Base-by-base conservation (phyloP, 2,888 invertebrate species). In the Tryphoninae sp. region DNA sequence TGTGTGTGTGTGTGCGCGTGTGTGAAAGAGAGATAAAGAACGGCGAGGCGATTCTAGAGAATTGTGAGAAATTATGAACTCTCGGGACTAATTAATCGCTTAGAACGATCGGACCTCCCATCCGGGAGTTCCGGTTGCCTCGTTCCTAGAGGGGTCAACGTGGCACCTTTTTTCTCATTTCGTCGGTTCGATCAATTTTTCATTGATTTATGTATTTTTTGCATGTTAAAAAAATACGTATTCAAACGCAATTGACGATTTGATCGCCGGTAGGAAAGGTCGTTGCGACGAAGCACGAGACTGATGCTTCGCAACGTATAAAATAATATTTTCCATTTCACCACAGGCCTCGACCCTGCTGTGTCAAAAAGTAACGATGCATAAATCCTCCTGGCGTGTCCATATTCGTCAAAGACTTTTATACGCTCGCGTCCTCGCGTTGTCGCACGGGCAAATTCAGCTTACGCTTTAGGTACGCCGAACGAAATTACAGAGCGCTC, bases 291-390 rank as follows among this genome's bases (percentile, higher is more conserved):
- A 16, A 55, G 22, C 19, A 33, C 55, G 19, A 55, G 19, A 7
- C 0, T 1, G 19, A 19, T 19, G 3, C 16, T 16, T 19, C n/a
- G 62, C 19, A 7, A 40, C 62, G 26, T 61, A 23, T 61, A 68
- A 23, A 19, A 62, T 62, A n/a, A 23, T 42, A 61, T 59, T 61
- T 68, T 69, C 40, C 76, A 61, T 62, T 51, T 58, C 61, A 16
- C 40, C 23, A 53, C 42, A 59, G 45, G 59, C 53, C 69, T 68
- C 69, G 78, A 62, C 61, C 69, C n/a, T 23, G 64, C 78, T 42
- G 55, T 69, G 78, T 74, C 74, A 71, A 81, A 81, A 74, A 64
- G 69, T 81, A 81, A 81, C 78, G 78, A 81, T 81, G 78, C 78
- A 81, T 81, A 78, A 81, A 78, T 81, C 81, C 81, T 81, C 78